Evolutionary conservation across 2,113 vertebrate species (phyloP), one percentile per base, ranked within the genome.

Genomic region (Burhinus bistriatus): DNA sequence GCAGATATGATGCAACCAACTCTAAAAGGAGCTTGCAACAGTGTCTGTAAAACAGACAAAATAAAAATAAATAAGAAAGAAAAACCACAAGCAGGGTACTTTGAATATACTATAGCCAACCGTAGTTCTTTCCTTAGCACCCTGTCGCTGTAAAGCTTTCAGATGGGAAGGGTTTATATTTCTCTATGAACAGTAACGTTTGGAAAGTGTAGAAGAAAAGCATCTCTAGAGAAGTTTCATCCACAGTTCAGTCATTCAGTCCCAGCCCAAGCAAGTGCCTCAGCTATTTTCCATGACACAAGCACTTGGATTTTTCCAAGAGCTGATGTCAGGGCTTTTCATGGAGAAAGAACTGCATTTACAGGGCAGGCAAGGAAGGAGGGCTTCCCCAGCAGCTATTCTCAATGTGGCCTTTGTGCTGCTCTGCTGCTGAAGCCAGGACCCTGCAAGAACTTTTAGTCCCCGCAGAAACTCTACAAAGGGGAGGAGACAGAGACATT

Each of bases 241-340:
- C 89, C 89, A 96, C 76, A 97, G 92, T 90, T 90, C 95, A 95
- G 47, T 83, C 96, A 97, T 98, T 98, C 97, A 98, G 83, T 68
- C 95, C 92, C 95, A 84, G 89, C 80, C 88, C 97, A 96, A 96
- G 97, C 97, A 95, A 98, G 96, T 80, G 97, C 91, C 95, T 96
- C 93, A 93, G 96, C 93, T 86, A 89, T 98, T 96, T 98, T 98
- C 96, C 97, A 97, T 97, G 97, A 98, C 96, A 97, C 97, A 98
- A 98, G 98, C 95, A 96, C 96, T 98, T 95, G 94, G 96, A 98
- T 97, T 98, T 98, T 98, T 98, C 98, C 98, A 98, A 95, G 97
- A 97, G 98, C 98, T 98, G 97, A 98, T 98, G 97, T 98, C 98
- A 98, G 98, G 97, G 91, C 87, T 98, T 98, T 98, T 97, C 83